Conservation (phyloP, 1,140 invertebrate species). For the Archegozetes longisetosus region DNA sequence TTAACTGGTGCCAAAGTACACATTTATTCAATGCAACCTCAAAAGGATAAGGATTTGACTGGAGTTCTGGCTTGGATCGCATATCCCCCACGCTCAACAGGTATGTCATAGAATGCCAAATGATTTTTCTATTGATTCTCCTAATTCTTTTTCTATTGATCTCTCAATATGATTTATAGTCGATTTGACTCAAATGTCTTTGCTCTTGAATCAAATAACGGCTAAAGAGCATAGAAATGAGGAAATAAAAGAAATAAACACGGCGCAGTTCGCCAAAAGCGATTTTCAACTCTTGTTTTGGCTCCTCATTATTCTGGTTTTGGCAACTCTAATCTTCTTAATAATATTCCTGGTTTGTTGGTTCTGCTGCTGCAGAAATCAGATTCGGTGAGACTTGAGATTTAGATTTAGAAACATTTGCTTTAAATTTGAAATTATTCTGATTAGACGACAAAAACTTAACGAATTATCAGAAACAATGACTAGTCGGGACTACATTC, state of each 20-base stretch:
- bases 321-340: constrained; percentile 15
- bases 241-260: not conserved
- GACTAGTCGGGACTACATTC: not conserved
- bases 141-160: too few species aligned
- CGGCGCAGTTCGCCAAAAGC: not conserved
- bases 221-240: not conserved
- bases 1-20: constrained; percentile 20
- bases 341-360: constrained; percentile 15
- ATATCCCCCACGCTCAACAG: not conserved
- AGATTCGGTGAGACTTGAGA: not conserved
- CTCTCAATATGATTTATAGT: too few species aligned
- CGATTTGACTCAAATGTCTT: not conserved
- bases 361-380: constrained; percentile 13
- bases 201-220: not conserved
- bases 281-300: constrained; percentile 18
- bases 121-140: not conserved
- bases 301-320: constrained; percentile 18
- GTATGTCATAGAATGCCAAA: not conserved
- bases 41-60: not conserved
- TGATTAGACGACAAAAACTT: not conserved
- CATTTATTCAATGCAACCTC: constrained; percentile 17
- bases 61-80: constrained; percentile 1
- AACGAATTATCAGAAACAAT: too few species aligned
- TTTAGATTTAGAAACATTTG: too few species aligned
- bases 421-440: too few species aligned